Evolutionary conservation across 2,113 vertebrate species (phyloP).

Genomic region (Lynx canadensis): DNA sequence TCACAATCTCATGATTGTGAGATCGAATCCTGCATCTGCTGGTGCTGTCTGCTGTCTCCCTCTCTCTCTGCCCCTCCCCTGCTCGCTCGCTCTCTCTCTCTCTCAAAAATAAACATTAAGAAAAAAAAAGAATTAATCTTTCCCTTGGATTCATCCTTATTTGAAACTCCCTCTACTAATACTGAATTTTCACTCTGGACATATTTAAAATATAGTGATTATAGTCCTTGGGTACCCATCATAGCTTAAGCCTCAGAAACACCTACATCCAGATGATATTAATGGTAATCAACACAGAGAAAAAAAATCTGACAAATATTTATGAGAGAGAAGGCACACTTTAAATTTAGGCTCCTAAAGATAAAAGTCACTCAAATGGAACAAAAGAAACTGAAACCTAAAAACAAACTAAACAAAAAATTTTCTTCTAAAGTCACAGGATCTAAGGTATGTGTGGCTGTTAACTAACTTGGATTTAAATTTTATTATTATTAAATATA

Average conservation of each 20-base stretch:
- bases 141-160: no score
- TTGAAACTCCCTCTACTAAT: no score
- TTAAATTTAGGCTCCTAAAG: conserved; percentile 25
- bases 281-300: background rate
- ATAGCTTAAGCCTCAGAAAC: background rate
- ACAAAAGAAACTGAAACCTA: conserved; percentile 34
- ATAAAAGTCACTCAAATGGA: conserved; percentile 50
- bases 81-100: no score
- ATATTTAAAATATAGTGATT: background rate
- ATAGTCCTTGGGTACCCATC: background rate
- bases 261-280: background rate
- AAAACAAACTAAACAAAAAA: background rate
- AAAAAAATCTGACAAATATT: background rate
- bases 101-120: no score
- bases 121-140: no score
- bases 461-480: no score
- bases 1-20: no score
- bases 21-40: no score
- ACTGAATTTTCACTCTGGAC: background rate
- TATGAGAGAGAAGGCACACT: background rate
- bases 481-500: no score
- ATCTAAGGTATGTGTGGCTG: background rate
- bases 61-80: no score
- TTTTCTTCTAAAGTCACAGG: conserved; percentile 17
- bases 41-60: no score